Base-by-base conservation (phyloP, 2,797 vertebrate genomes). In the Melanotaenia boesemani region DNA sequence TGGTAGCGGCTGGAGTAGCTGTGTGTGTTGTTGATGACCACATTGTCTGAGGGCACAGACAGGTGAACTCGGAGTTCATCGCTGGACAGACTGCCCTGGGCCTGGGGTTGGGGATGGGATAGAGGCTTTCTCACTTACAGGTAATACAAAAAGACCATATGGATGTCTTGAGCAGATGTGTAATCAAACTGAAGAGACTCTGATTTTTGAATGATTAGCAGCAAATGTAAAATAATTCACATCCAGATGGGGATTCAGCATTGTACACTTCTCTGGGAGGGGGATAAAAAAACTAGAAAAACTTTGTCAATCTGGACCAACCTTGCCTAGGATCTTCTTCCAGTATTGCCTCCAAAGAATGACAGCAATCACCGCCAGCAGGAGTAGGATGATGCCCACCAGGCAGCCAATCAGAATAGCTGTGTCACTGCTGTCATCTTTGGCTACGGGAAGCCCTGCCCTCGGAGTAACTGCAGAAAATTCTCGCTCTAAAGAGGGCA, bases 261-360 rank as follows among this genome's bases (percentile, higher is more conserved):
- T 52, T 54, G 4, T 26, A 54, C 22, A 26, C 7, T 12, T 54
- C 50, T 12, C 22, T 24, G 22, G 20, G 20, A n/a, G 3, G 20
- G 20, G 22, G 22, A 34, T 34, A n/a, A 48, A 24, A 12, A 24
- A 24, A 12, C 22, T 11, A 52, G 7, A 52, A 48, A 48, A 6
- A 48, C 61, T 24, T 10, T 22, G 11, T 57, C 6, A 44, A 2
- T 28, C 26, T 71, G 12, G 12, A 68, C 94, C 68, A 80, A 97
- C 97, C 96, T 98, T 98, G 77, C 96, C 96, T 67, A 98, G 94
- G 11, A 99, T 91, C 90, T 96, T 95, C 70, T 96, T 98, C 97
- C 97, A 98, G 88, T 97, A 96, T 78, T 98, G 96, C 76, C 97
- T 90, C 97, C 97, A 99, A 9, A 99, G 95, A 83, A 99, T 99